Conservation (phyloP, 2,888 invertebrate species). For the Vannuccia rotundouncinata region DNA sequence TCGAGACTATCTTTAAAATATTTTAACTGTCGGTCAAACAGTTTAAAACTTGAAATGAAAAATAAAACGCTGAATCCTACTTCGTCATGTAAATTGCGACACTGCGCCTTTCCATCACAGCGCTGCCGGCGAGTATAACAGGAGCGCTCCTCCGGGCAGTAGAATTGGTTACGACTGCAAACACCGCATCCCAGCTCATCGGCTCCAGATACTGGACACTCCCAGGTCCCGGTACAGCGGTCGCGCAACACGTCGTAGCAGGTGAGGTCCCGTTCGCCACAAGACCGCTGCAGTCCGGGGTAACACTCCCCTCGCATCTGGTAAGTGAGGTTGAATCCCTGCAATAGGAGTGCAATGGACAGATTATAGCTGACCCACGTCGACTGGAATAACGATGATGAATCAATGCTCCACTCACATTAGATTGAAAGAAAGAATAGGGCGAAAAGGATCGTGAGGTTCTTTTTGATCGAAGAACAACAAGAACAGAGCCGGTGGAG, state of each 20-base stretch:
- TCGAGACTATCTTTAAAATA: no score
- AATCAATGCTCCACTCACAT: not conserved
- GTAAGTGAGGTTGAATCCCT: conserved; percentile 35
- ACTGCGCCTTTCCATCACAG: conserved; percentile 33
- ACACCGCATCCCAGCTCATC: conserved; percentile 32
- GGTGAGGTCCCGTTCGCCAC: conserved; percentile 18
- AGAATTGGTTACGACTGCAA: not conserved
- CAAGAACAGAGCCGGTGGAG: not conserved
- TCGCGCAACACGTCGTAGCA: conserved; percentile 25
- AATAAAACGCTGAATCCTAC: not conserved
- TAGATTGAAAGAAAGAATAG: not conserved
- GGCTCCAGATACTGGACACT: conserved; percentile 25
- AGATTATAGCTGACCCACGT: not conserved
- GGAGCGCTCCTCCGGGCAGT: not conserved
- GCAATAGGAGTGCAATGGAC: not conserved
- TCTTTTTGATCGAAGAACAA: not conserved
- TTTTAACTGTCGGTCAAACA: no score
- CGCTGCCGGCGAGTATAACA: conserved; percentile 31
- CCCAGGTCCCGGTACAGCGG: conserved; percentile 30
- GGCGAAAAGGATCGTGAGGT: not conserved
- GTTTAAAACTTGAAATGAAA: no score
- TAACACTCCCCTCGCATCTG: conserved; percentile 31
- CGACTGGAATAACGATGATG: not conserved
- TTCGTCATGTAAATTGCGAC: conserved; percentile 30
- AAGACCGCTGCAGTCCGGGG: conserved; percentile 31